Percentiles rank a stretch among this genome's conserved stretches.
Evolutionary conservation across 2,113 vertebrate species (phyloP).

Genomic region (Melierax canorus): DNA sequence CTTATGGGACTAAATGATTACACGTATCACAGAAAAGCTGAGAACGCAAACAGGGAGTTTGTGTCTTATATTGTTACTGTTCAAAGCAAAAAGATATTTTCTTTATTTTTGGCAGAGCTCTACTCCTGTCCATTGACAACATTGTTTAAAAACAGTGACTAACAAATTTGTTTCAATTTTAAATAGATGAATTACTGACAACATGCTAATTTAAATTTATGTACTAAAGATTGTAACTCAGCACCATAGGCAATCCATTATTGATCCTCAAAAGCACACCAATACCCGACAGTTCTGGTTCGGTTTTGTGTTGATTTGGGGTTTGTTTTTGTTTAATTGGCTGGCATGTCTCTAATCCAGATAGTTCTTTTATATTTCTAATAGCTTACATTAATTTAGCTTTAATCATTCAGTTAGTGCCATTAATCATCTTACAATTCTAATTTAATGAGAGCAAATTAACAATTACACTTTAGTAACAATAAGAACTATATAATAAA

Average conservation of each 20-base stretch:
- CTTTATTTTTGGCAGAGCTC: neutral
- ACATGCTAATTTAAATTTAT: neutral
- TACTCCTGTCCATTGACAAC: neutral
- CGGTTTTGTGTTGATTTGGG: neutral
- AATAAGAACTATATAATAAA: neutral
- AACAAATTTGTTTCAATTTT: neutral
- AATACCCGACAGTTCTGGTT: neutral
- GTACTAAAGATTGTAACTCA: neutral
- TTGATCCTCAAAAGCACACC: neutral
- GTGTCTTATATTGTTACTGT: neutral
- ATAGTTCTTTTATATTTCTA: neutral
- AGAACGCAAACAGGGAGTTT: neutral
- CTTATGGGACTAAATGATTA: fast-evolving
- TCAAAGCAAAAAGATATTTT: neutral
- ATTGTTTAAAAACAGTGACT: neutral
- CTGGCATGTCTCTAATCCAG: neutral
- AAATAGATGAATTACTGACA: neutral
- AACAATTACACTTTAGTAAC: neutral
- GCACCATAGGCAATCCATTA: neutral
- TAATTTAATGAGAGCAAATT: constrained; percentile 1
- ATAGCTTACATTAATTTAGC: neutral
- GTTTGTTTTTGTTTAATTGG: neutral
- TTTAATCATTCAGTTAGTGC: neutral
- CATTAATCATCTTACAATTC: neutral
- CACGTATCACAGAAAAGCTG: neutral